Evolutionary conservation across 2,797 vertebrate species (phyloP), one percentile per base, ranked within the genome.

Genomic region (Lateolabrax maculatus): DNA sequence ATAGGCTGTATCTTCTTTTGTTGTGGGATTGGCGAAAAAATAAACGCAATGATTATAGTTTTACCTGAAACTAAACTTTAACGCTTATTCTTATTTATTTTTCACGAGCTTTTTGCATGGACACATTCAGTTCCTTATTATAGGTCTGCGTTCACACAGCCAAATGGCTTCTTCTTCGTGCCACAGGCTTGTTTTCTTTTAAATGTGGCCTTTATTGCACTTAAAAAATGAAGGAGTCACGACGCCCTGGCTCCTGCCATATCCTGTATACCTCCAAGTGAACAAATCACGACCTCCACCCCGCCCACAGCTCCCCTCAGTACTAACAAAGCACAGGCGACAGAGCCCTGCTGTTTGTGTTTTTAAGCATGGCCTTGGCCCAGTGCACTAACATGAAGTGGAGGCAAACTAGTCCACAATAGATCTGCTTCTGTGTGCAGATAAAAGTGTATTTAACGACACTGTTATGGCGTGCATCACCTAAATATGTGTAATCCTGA

Each of bases 241-340:
- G 96, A 97, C 96, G 93, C 91, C 73, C 93, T 87, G 96, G 95
- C 96, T 96, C 96, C 95, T 95, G 95, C 95, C 93, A 96, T 93
- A 96, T 97, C 96, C 96, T 96, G 96, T 95, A 95, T 92, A 95
- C 93, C 91, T 95, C 93, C 90, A 90, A 89, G 89, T 90, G 93
- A 95, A 95, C 94, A 95, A 96, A 96, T 96, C 97, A 97, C 96
- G 95, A 96, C 94, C 90, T 91, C 87, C 90, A 92, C 87, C 89
- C 93, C 41, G 51, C 94, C 90, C 95, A 79, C 92, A 84, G 86
- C 90, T 84, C 90, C 92, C 93, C 86, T 72, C 73, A 90, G 92
- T 53, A 88, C 93, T 93, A 95, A 95, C 94, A 95, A 95, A 94
- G 93, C 89, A 75, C 92, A 87, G 90, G 90, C 93, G 92, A 94